Evolutionary conservation across 2,113 vertebrate species (phyloP).

Genomic region (Onychostruthus taczanowskii): DNA sequence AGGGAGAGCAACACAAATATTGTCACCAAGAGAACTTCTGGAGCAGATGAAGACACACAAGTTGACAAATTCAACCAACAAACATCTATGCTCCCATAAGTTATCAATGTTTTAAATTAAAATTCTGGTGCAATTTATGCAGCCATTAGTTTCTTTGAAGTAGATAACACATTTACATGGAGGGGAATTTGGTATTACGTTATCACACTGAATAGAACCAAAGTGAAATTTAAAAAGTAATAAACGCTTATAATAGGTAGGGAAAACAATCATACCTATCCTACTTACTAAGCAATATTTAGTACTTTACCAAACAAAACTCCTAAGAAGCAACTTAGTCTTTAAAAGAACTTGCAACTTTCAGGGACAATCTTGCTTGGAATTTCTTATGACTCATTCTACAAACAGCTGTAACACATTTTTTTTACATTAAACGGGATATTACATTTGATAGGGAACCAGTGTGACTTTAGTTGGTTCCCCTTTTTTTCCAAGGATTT

Average conservation of each 20-base stretch:
- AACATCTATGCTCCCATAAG: rapidly evolving
- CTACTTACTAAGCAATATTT: background rate
- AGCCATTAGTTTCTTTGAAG: background rate
- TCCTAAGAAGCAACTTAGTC: background rate
- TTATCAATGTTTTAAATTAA: background rate
- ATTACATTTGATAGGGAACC: slow-evolving; percentile 1
- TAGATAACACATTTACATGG: background rate
- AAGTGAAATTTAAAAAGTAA: background rate
- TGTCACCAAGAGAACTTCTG: background rate
- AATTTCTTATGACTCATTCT: background rate
- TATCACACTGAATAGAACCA: background rate
- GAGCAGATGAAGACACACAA: background rate
- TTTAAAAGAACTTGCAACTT: background rate
- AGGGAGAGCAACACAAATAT: background rate
- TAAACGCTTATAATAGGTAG: background rate
- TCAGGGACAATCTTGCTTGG: background rate
- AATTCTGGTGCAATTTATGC: background rate
- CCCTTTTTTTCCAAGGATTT: background rate
- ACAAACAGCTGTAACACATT: background rate
- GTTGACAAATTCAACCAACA: background rate
- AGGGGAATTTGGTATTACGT: background rate
- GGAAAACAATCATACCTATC: background rate
- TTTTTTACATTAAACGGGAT: background rate
- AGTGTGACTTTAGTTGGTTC: background rate
- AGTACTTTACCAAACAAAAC: background rate